Conservation (phyloP, 2,113 vertebrate species). For the Pipra filicauda region DNA sequence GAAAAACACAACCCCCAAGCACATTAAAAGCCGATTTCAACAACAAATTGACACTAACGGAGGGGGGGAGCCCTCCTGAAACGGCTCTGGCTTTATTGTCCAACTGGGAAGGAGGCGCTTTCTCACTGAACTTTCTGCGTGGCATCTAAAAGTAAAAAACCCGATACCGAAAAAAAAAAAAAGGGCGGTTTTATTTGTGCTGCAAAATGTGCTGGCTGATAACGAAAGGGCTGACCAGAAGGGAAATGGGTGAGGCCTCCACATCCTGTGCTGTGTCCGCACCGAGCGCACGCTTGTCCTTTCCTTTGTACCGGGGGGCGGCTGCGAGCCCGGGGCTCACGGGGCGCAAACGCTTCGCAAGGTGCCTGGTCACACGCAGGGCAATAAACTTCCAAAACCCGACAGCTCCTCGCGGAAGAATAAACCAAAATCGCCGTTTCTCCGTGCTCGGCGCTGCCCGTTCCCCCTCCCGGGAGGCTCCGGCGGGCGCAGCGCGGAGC, state of each 20-base stretch:
- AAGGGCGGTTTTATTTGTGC: neutral
- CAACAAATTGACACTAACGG: neutral
- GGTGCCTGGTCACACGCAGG: neutral
- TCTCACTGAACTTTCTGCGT: conserved; percentile 49
- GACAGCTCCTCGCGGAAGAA: neutral
- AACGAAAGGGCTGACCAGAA: neutral
- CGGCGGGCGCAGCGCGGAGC: neutral
- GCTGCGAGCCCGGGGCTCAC: neutral
- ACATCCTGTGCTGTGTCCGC: conserved; percentile 33
- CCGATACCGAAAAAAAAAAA: neutral
- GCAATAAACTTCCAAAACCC: neutral
- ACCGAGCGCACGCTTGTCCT: neutral
- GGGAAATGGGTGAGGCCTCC: conserved; percentile 65
- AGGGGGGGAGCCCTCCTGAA: neutral
- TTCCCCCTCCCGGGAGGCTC: neutral
- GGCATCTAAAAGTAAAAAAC: conserved; percentile 44
- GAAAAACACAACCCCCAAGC: neutral
- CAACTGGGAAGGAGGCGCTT: neutral
- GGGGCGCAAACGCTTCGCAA: neutral
- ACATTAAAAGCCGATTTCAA: conserved; percentile 30
- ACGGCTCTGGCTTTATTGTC: neutral
- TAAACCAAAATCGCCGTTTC: neutral
- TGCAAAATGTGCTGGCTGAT: neutral
- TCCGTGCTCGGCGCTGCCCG: neutral
- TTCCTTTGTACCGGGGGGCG: neutral